Conservation (phyloP, 2,797 vertebrate species). For the Meriones psammophilus region DNA sequence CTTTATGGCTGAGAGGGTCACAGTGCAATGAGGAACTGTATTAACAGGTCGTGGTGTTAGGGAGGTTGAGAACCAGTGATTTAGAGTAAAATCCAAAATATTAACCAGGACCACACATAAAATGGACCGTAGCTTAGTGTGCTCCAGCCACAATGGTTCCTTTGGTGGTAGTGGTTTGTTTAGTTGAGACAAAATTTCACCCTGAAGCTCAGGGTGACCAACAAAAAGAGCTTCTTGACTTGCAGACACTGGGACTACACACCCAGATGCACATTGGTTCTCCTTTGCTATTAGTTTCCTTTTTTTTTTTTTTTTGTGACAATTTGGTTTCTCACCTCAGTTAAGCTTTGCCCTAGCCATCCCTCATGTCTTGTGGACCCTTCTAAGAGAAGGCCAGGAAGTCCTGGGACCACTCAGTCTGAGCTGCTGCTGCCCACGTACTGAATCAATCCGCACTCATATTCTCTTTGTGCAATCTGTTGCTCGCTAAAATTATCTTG, state of each 20-base stretch:
- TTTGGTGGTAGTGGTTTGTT: background rate
- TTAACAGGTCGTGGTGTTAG: background rate
- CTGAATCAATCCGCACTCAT: background rate
- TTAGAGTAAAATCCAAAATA: slow-evolving; percentile 26
- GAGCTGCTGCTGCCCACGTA: background rate
- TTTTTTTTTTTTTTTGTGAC: background rate
- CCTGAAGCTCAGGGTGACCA: background rate
- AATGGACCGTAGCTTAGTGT: background rate
- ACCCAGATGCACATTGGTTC: background rate
- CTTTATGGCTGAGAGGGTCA: background rate
- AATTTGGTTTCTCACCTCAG: background rate
- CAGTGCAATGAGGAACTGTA: background rate
- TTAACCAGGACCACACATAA: background rate
- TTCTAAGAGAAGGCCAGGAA: background rate
- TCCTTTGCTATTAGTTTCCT: background rate
- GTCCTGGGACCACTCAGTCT: background rate
- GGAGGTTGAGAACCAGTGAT: background rate
- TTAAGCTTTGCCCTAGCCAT: background rate
- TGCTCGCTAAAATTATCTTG: background rate
- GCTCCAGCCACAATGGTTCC: background rate
- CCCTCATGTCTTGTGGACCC: background rate
- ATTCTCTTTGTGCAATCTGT: background rate
- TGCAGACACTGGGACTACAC: background rate
- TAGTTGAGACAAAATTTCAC: background rate
- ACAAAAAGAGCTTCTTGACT: background rate